phyloP scores from a whole-genome alignment of 2,888 invertebrate species.

The Phlogophora meticulosa region DNA sequence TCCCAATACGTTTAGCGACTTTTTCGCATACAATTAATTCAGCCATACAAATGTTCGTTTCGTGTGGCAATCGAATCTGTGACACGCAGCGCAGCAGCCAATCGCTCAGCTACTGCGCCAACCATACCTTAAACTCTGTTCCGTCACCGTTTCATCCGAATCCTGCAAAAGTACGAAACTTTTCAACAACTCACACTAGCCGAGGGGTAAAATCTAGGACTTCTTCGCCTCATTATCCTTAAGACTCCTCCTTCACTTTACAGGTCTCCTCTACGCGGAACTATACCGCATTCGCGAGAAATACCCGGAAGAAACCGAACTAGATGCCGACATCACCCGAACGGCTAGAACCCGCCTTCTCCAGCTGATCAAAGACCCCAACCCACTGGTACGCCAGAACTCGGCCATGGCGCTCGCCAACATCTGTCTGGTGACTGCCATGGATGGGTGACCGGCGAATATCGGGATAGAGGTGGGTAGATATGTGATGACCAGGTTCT shows the following conservation, averaged over 20 bases:
- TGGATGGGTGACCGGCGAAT: slow-evolving; percentile 64
- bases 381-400: slow-evolving; percentile 90
- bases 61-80: no score
- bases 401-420: slow-evolving; percentile 91
- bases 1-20: no score
- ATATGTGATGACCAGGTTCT: slow-evolving; percentile 45
- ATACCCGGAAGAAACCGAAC: slow-evolving; percentile 74
- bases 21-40: no score
- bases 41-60: no score
- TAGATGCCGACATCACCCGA: slow-evolving; percentile 81
- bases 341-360: slow-evolving; percentile 86
- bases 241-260: neutral
- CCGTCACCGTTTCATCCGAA: no score
- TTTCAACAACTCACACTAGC: no score
- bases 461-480: slow-evolving; percentile 2
- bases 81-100: no score
- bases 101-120: no score
- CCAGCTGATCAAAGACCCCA: slow-evolving; percentile 90
- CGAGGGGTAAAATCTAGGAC: no score
- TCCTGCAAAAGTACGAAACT: no score
- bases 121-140: no score
- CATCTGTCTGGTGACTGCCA: slow-evolving; percentile 77
- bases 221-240: no score
- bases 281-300: slow-evolving; percentile 79
- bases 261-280: slow-evolving; percentile 85